Base-by-base conservation (phyloP, 2,797 vertebrate genomes). In the Taenioides sp. region DNA sequence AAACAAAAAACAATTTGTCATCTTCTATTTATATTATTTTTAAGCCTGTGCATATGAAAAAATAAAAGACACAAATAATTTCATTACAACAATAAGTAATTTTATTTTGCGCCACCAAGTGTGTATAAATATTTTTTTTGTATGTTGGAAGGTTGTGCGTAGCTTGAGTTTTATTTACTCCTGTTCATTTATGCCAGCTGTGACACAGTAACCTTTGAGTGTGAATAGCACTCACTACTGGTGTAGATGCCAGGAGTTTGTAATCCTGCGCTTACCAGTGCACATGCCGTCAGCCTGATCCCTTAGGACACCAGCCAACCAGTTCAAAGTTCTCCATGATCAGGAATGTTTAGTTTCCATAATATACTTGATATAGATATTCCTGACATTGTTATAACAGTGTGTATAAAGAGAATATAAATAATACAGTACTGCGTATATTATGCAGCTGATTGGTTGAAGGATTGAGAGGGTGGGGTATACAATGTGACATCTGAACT, bases 281-380 rank as follows among this genome's bases (percentile, higher is more conserved):
- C 76, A 67, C 57, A n/a, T 72, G 20, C 60, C 67, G 16, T 65
- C 10, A n/a, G 7, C 25, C 23, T 0, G 61, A 73, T 74, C 57
- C 69, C 65, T 16, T 12, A 27, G 70, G 66, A 77, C 69, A 17
- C 22, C 18, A 23, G 72, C 59, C 72, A 74, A 58, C 69, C 2
- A n/a, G 23, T 66, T 64, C 65, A 75, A 31, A 14, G 31, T 61
- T 78, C 57, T 40, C 61, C 67, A 49, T 64, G 23, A 74, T 65
- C 17, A 5, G 60, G 62, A 78, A 84, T 71, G 67, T 71, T 77
- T 77, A 70, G 74, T 88, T 89, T 87, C 76, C 81, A 83, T 50
- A 83, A 63, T 76, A 63, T 31, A 57, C 76, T 59, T 28, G 73
- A 65, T 50, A 66, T 5, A 55, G 70, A 49, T 5, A 14, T 27